Conservation (phyloP, 2,888 invertebrate genomes). For the Hyposoter didymator region DNA sequence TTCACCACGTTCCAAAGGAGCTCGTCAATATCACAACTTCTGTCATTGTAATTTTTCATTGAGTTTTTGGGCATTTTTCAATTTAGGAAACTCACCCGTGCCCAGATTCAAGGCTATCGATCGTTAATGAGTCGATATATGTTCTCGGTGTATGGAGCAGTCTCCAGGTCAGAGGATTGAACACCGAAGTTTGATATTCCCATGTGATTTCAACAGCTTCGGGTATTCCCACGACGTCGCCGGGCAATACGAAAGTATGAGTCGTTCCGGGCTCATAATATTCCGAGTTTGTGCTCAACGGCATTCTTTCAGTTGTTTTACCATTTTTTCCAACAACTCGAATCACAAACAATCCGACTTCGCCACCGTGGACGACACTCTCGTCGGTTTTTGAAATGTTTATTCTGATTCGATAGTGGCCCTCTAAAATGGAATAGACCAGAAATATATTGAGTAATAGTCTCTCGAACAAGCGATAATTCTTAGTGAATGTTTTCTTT, state of each 20-base stretch:
- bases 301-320: constrained; percentile 87
- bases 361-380: constrained; percentile 91
- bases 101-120: constrained; percentile 90
- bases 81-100: constrained; percentile 86
- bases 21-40: background rate
- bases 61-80: background rate
- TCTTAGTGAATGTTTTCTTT: background rate
- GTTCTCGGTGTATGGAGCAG: constrained; percentile 90
- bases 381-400: constrained; percentile 90
- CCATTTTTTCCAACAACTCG: constrained; percentile 88
- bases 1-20: background rate
- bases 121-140: constrained; percentile 89
- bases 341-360: constrained; percentile 90
- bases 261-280: constrained; percentile 91
- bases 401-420: constrained; percentile 91
- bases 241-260: constrained; percentile 89
- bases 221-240: constrained; percentile 88
- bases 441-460: background rate
- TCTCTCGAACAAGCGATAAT: background rate
- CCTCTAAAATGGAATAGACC: constrained; percentile 85
- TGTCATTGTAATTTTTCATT: background rate
- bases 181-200: constrained; percentile 91
- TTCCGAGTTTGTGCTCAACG: constrained; percentile 85
- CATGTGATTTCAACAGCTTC: constrained; percentile 90
- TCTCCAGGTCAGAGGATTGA: constrained; percentile 94